These are phyloP conservation scores for Pyrrhura leucotis DNA, from an alignment of 2,797 vertebrate genomes.

Conservation along the genomic window DNA sequence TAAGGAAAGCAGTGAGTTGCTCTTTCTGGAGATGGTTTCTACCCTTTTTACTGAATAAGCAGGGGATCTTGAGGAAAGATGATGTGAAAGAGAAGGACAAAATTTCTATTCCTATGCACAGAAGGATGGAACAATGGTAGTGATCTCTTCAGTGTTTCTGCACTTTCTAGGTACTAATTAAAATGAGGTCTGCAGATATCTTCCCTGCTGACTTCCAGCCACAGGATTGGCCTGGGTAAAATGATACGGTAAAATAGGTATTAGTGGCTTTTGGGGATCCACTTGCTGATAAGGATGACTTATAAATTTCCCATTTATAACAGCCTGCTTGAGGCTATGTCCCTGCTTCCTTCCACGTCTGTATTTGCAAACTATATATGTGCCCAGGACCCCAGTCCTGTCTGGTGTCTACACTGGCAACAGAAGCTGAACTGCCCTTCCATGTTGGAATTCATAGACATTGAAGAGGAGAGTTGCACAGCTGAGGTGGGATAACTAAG, in stretches of 20 bases:
- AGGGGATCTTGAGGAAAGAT: neutral
- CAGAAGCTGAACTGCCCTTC: neutral
- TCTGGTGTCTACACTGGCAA: neutral
- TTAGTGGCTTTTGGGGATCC: neutral
- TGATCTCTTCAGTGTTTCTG: neutral
- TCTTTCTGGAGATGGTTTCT: neutral
- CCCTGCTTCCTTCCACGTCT: fast-evolving
- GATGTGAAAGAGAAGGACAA: neutral
- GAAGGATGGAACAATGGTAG: neutral
- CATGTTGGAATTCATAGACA: neutral
- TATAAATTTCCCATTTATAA: neutral
- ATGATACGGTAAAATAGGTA: fast-evolving
- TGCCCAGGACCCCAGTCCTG: fast-evolving
- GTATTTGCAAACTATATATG: neutral
- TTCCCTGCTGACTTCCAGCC: neutral
- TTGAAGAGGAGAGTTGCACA: neutral
- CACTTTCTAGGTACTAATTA: neutral
- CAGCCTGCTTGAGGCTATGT: neutral
- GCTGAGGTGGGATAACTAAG: neutral
- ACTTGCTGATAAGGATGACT: neutral
- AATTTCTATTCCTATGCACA: neutral
- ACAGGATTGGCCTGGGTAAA: neutral
- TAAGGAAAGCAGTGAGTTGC: neutral
- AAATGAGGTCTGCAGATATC: neutral
- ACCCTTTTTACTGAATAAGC: neutral